Evolutionary conservation across 2,797 vertebrate genomes (phyloP), one percentile per base, ranked within the genome.

Genomic region (Crocodylus rhombifer): DNA sequence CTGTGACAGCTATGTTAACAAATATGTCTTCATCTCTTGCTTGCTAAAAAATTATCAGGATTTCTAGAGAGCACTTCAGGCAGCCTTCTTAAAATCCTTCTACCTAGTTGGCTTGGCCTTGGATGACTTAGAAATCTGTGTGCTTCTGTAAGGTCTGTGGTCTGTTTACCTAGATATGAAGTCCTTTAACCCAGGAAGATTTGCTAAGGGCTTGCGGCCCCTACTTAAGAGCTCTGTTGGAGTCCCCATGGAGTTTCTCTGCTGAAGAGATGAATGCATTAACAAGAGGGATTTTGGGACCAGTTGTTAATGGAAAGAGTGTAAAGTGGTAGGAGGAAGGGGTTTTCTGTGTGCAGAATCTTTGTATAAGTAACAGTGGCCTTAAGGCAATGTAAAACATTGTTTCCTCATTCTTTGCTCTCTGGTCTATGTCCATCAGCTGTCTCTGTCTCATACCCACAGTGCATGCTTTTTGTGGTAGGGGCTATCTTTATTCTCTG

Each of bases 101-200:
- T 87, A 4, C 86, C 91, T 95, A 26, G 76, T 92, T 92, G 57
- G 33, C 1, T 0, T 89, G 95, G 93, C 95, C 94, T 96, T 96
- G 96, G 86, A 90, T 92, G 95, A 96, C 84, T 90, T 89, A 92
- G 92, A 95, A 94, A 92, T 93, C 73, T 79, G 71, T 61, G 82
- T 80, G 89, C 80, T 86, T 93, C 1, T 0, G 26, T 94, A 57
- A 95, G 88, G 86, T 93, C 90, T 95, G 92, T 95, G 86, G 61
- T 94, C 87, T 97, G 95, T 96, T 95, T 96, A 92, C 86, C 74
- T 58, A 93, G 93, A 93, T 94, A 92, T 2, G 73, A 91, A 95
- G 92, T 94, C 94, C 95, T 97, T 96, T 93, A 96, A 92, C 92
- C 89, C 82, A 91, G 84, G 91, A 77, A 93, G 93, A 91, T 93